A percentile compares a stretch with the other conserved stretches of the same genome.
Evolutionary conservation across 2,113 vertebrate genomes (phyloP).

Genomic region (Toxotes chatareus): DNA sequence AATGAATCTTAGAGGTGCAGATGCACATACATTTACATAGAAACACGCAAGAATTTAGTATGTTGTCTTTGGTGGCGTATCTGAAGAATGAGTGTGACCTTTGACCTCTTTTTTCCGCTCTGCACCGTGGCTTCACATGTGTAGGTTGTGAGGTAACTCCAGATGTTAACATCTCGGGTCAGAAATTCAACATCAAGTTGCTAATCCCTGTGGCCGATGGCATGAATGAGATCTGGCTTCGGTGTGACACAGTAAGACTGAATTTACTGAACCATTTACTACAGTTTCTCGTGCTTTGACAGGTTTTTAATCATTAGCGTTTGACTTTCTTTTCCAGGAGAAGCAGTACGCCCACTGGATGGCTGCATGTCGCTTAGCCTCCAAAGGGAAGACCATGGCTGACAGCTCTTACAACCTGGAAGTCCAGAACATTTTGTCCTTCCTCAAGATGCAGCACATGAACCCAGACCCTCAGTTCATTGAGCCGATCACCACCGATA

Average conservation of each 20-base stretch:
- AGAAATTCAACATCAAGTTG: constrained; percentile 99
- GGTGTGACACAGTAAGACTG: constrained; percentile 91
- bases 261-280: neutral
- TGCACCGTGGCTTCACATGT: constrained; percentile 38
- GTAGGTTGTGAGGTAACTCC: constrained; percentile 98
- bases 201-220: constrained; percentile 97
- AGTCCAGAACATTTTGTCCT: constrained; percentile 98
- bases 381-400: constrained; percentile 99
- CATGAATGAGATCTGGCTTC: constrained; percentile 99
- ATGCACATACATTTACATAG: neutral
- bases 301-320: neutral
- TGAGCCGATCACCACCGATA: constrained; percentile 94
- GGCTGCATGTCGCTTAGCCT: constrained; percentile 97
- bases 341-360: constrained; percentile 99
- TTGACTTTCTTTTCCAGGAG: constrained; percentile 83
- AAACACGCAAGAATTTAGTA: constrained; percentile 9
- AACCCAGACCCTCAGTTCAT: constrained; percentile 97
- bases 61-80: neutral
- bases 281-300: neutral
- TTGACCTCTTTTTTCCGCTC: constrained; percentile 33
- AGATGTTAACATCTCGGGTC: constrained; percentile 98
- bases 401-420: constrained; percentile 98
- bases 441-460: constrained; percentile 99
- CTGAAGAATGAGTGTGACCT: constrained; percentile 29
- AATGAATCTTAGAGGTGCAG: constrained; percentile 96